Percentiles rank a stretch among this genome's conserved stretches.
Evolutionary conservation across 92 coral and sea anemone species (phyloP).

Genomic region (Actinernus sp.): DNA sequence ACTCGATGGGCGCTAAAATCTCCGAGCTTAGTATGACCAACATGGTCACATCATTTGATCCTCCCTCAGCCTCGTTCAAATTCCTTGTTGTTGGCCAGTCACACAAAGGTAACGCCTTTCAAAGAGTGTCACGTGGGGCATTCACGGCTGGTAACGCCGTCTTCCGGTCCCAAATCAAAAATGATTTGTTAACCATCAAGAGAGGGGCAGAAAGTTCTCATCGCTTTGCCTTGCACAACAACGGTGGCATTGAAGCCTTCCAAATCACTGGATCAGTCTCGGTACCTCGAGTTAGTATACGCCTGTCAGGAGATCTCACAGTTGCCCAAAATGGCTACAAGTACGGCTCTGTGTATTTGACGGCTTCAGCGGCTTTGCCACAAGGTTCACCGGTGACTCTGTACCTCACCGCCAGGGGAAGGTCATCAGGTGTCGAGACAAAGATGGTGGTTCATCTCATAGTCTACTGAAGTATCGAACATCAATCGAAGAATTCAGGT

Average conservation of each 20-base stretch:
- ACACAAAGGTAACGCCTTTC: not conserved
- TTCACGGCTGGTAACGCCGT: not conserved
- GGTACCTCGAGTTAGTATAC: not conserved
- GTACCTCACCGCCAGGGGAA: not conserved
- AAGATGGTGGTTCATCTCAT: not conserved
- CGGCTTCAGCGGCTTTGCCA: not conserved
- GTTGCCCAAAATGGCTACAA: not conserved
- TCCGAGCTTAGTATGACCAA: not conserved
- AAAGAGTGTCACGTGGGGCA: not conserved
- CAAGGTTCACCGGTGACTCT: not conserved
- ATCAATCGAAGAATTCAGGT: too few relatives aligned
- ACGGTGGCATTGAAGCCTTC: not conserved
- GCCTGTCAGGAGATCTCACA: not conserved
- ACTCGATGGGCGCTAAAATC: not conserved
- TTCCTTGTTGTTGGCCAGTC: not conserved
- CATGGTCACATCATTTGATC: not conserved
- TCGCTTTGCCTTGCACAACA: slow-evolving; percentile 2
- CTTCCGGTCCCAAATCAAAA: slow-evolving; percentile 1
- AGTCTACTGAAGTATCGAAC: too few relatives aligned
- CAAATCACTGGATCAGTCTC: not conserved
- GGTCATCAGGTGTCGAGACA: not conserved
- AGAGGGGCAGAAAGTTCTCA: not conserved
- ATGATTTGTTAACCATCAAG: not conserved
- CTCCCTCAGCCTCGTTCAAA: not conserved
- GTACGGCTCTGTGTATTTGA: not conserved